phyloP scores from a whole-genome alignment of 2,888 invertebrate species.

The Drosophila emarginata region DNA sequence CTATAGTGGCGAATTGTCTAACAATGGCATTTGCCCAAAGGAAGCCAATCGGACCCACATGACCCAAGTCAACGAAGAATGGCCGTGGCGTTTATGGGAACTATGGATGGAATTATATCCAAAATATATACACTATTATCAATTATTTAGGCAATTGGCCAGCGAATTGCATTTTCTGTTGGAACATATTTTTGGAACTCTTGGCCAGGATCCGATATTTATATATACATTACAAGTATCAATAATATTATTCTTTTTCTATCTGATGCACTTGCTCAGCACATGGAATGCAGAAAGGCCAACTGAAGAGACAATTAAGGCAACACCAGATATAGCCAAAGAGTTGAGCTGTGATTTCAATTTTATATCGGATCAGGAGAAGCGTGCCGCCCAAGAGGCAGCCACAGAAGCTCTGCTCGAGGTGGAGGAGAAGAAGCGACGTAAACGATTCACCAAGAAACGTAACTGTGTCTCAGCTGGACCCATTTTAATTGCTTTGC shows the following conservation, averaged over 20 bases:
- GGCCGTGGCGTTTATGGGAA: slow-evolving; percentile 24
- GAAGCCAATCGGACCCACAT: slow-evolving; percentile 56
- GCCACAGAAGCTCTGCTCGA: slow-evolving; percentile 71
- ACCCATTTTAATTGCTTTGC: slow-evolving; percentile 77
- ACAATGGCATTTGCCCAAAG: slow-evolving; percentile 54
- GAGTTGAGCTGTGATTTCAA: slow-evolving; percentile 72
- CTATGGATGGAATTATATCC: slow-evolving; percentile 30
- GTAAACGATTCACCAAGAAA: slow-evolving; percentile 75
- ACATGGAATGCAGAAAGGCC: slow-evolving; percentile 24
- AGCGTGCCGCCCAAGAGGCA: slow-evolving; percentile 66
- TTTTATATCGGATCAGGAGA: slow-evolving; percentile 71
- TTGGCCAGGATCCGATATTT: slow-evolving; percentile 67
- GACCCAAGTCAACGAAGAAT: not conserved
- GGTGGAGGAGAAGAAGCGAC: slow-evolving; percentile 78
- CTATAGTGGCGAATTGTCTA: slow-evolving; percentile 5
- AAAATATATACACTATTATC: slow-evolving; percentile 32
- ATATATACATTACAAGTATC: slow-evolving; percentile 67
- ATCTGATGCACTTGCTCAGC: slow-evolving; percentile 62
- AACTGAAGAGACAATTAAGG: slow-evolving; percentile 7
- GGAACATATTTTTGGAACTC: slow-evolving; percentile 34
- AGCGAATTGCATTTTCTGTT: slow-evolving; percentile 25
- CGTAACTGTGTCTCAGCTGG: slow-evolving; percentile 81
- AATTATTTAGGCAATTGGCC: slow-evolving; percentile 40
- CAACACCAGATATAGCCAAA: slow-evolving; percentile 43
- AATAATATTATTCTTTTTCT: slow-evolving; percentile 72